These are phyloP conservation scores for Eilema depressum DNA, from an alignment of 2,888 invertebrate genomes.

Conservation along the genomic window DNA sequence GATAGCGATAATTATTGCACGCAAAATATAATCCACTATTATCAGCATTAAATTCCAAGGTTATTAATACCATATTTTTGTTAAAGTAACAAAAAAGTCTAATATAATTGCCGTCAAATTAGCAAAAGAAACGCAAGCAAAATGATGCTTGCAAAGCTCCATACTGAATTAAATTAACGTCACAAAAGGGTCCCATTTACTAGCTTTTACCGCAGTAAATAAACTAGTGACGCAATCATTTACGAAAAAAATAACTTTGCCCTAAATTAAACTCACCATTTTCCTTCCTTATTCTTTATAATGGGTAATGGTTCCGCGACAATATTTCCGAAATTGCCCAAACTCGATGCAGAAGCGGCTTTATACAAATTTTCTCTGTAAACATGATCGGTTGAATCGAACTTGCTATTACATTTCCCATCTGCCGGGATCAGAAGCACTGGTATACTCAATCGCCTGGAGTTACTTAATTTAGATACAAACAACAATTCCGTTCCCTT, in stretches of 20 bases:
- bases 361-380: constrained; percentile 81
- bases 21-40: background rate
- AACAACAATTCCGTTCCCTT: constrained; percentile 72
- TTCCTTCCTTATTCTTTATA: constrained; percentile 82
- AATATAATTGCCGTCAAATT: background rate
- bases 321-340: constrained; percentile 79
- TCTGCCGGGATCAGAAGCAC: constrained; percentile 77
- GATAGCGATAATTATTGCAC: background rate
- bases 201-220: background rate
- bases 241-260: background rate
- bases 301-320: constrained; percentile 81
- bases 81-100: background rate
- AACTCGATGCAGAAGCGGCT: constrained; percentile 80
- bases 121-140: background rate
- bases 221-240: background rate
- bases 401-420: constrained; percentile 70
- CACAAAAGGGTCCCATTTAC: background rate
- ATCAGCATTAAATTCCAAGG: background rate
- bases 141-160: background rate
- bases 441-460: constrained; percentile 78
- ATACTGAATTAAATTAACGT: background rate
- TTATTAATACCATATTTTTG: background rate
- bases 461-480: constrained; percentile 72
- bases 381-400: constrained; percentile 78
- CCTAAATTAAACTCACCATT: constrained; percentile 70